Conservation (phyloP, 1,140 invertebrate species). For the Lordiphosa mommai region DNA sequence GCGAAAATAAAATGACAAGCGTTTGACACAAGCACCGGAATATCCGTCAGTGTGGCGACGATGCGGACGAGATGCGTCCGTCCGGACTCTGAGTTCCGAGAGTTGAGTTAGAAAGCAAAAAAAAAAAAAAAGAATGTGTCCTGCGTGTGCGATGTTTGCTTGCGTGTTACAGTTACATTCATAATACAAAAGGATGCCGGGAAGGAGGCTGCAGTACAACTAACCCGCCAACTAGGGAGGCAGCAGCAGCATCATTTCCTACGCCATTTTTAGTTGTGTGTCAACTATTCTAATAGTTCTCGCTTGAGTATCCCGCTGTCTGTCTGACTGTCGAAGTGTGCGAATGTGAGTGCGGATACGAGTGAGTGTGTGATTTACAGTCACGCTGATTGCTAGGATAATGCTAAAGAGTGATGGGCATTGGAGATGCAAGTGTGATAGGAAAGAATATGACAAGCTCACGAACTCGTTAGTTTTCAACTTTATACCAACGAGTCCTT, state of each 20-base stretch:
- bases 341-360: background rate
- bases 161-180: constrained; percentile 70
- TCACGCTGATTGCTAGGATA: constrained; percentile 73
- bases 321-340: constrained; percentile 9
- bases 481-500: too few species aligned
- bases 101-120: constrained; percentile 1
- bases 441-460: background rate
- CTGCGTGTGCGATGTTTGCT: constrained; percentile 60
- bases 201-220: background rate
- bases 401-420: constrained; percentile 28
- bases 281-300: constrained; percentile 54
- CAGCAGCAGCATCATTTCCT: constrained; percentile 68
- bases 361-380: constrained; percentile 70
- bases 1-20: constrained; percentile 67
- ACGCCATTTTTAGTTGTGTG: constrained; percentile 59
- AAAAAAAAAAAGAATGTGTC: constrained; percentile 20
- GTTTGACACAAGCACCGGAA: constrained; percentile 76
- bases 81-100: constrained; percentile 14
- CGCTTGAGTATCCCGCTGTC: constrained; percentile 13
- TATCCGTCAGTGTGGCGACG: constrained; percentile 72
- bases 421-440: background rate
- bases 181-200: constrained; percentile 71
- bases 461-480: too few species aligned
- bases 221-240: constrained; percentile 40
- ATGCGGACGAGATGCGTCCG: constrained; percentile 54